These are phyloP conservation scores for Triops longicaudatus DNA, from an alignment of 1,140 invertebrate genomes.

Conservation along the genomic window DNA sequence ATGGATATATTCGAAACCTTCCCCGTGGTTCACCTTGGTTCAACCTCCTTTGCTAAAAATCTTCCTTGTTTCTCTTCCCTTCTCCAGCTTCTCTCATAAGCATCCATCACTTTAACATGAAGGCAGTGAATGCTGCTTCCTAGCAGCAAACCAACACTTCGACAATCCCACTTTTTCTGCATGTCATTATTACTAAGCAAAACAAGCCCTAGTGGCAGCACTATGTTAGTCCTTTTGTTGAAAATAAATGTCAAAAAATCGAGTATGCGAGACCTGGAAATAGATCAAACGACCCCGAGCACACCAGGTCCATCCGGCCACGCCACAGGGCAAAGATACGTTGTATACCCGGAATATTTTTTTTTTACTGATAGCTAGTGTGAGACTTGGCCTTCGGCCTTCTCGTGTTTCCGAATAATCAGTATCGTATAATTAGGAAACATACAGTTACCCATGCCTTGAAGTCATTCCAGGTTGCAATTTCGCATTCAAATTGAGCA, in stretches of 20 bases:
- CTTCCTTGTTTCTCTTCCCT: too few species aligned
- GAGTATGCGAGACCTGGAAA: too few species aligned
- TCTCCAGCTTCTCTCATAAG: background rate
- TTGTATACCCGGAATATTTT: constrained; percentile 10
- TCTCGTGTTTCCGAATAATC: background rate
- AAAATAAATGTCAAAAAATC: too few species aligned
- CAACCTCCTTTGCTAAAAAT: background rate
- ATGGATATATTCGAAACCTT: background rate
- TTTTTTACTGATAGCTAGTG: background rate
- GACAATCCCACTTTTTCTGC: too few species aligned
- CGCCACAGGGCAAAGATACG: background rate
- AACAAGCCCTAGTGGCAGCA: too few species aligned
- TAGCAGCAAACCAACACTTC: too few species aligned
- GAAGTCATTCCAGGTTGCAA: background rate
- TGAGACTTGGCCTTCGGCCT: background rate
- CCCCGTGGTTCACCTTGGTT: background rate
- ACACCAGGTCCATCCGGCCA: too few species aligned
- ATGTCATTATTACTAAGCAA: too few species aligned
- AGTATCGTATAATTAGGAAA: background rate
- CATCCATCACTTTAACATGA: background rate
- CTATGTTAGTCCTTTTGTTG: too few species aligned
- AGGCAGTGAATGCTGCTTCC: background rate
- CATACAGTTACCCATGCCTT: background rate
- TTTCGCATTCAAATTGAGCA: constrained; percentile 23
- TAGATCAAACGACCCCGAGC: too few species aligned